phyloP scores from a whole-genome alignment of 2,113 vertebrate genomes.

The Pardalotus punctatus region DNA sequence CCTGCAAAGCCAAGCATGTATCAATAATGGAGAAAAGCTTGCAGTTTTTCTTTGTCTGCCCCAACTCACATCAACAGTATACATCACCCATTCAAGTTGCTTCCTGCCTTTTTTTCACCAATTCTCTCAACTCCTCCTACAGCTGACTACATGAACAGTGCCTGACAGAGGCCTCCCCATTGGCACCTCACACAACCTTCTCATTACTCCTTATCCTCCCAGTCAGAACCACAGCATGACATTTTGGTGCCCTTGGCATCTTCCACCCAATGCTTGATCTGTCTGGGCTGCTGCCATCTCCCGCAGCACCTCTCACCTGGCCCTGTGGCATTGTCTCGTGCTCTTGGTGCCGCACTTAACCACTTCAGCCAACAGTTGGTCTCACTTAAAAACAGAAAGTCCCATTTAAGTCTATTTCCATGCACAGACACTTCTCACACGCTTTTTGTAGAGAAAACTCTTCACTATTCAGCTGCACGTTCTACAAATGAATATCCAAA shows the following conservation, averaged over 20 bases:
- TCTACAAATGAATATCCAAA: constrained; percentile 5
- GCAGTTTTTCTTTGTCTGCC: neutral
- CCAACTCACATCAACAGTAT: neutral
- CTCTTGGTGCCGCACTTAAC: neutral
- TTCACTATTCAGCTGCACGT: neutral
- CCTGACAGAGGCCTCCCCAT: neutral
- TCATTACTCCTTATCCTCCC: neutral
- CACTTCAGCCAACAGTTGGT: neutral
- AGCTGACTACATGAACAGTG: neutral
- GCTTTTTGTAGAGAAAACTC: neutral
- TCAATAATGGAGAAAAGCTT: neutral
- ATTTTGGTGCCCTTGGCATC: neutral
- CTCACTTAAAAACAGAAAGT: neutral
- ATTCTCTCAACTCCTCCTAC: neutral
- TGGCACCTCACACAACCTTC: neutral
- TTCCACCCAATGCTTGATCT: neutral
- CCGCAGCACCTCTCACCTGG: neutral
- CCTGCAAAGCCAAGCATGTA: neutral
- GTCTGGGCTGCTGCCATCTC: neutral
- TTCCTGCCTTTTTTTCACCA: neutral
- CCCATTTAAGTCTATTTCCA: neutral
- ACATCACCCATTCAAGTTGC: neutral
- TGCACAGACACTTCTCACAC: neutral
- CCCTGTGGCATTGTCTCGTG: accelerated
- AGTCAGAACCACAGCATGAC: neutral